Evolutionary conservation across 2,113 vertebrate species (phyloP), one percentile per base, ranked within the genome.

Genomic region (Indri indri): DNA sequence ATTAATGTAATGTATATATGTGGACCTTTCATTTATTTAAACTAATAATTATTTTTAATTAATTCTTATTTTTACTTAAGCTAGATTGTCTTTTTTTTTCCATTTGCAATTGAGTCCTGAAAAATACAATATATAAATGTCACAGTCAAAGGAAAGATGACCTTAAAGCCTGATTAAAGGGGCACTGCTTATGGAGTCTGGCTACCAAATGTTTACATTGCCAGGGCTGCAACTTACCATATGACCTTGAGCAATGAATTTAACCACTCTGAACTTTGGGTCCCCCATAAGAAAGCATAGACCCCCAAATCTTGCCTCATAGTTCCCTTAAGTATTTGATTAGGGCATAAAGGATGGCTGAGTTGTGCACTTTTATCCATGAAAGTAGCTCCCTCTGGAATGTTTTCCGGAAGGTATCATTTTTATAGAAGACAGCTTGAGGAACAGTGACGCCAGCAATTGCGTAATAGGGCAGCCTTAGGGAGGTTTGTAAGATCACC

Each of bases 381-480:
- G 14, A 3, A 9, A n/a, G 18, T 12, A 3, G 10, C 13, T n/a
- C 12, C 40, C 16, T 6, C 5, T 25, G 10, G 16, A 92, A 22
- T 10, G 10, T 63, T 14, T 16, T 68, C 6, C 20, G 25, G 50
- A 42, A 66, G 63, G 7, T 16, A 14, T 0, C 27, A 5, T 45
- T 52, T 34, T 2, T 7, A 7, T 1, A 7, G 66, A 73, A 54
- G 1, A 37, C 13, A 32, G 4, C 1, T 12, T 45, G 13, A 40
- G 23, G 11, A 47, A 16, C 0, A 2, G 0, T 5, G 47, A 34
- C 16, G 2, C 17, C 47, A 6, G 8, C 0, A 2, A 17, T 13
- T 45, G 13, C 2, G 3, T 2, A 18, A 2, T 2, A 22, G 50
- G 17, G 25, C 27, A 23, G 22, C 2, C 65, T 45, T 63, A 6